Conservation (phyloP, 2,888 invertebrate genomes). For the Arrhopalites spinosus region DNA sequence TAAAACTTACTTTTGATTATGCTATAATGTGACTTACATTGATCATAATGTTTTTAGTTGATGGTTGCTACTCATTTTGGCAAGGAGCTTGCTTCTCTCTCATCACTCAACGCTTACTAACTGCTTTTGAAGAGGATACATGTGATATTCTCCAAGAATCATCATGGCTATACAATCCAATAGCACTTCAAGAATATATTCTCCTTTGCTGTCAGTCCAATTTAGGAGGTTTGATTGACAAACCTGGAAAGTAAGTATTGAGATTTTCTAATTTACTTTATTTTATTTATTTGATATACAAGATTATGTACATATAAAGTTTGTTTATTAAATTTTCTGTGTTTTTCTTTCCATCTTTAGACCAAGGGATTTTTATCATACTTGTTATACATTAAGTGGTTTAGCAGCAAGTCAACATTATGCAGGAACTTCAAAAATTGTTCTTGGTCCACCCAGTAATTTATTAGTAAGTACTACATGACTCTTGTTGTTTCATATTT, state of each 20-base stretch:
- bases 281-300: not conserved
- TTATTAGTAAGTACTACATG: conserved; percentile 65
- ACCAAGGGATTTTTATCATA: conserved; percentile 90
- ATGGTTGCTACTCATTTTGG: conserved; percentile 99
- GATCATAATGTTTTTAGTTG: no score
- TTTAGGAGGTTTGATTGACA: conserved; percentile 90
- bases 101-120: conserved; percentile 59
- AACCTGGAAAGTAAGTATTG: conserved; percentile 84
- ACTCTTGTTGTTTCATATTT: not conserved
- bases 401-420: conserved; percentile 88
- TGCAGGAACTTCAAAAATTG: conserved; percentile 58
- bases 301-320: conserved; percentile 3
- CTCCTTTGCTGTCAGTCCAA: conserved; percentile 87
- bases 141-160: conserved; percentile 57
- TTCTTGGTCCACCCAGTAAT: conserved; percentile 69
- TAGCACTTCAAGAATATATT: conserved; percentile 92
- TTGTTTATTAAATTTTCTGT: conserved; percentile 4
- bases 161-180: conserved; percentile 80
- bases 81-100: conserved; percentile 92
- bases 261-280: not conserved
- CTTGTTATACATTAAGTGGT: conserved; percentile 94
- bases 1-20: no score
- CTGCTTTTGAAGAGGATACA: conserved; percentile 34
- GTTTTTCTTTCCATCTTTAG: conserved; percentile 61
- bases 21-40: no score